A percentile compares a stretch with the other conserved stretches of the same genome.
These are phyloP conservation scores for Toxotes jaculatrix DNA, from an alignment of 2,113 vertebrate species.

Conservation along the genomic window DNA sequence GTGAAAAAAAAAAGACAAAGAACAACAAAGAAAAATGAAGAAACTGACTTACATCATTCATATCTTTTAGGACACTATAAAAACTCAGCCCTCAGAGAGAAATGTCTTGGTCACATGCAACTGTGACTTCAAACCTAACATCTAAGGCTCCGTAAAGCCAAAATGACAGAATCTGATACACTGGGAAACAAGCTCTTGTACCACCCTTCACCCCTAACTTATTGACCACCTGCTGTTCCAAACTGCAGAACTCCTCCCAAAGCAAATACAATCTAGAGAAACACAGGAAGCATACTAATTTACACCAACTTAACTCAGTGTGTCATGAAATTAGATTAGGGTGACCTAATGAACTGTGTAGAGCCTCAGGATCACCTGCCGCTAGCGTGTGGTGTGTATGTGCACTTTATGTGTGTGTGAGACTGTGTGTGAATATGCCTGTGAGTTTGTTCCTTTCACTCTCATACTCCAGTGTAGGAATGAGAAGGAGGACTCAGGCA, in stretches of 20 bases:
- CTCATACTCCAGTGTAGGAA: not conserved
- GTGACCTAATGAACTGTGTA: constrained; percentile 66
- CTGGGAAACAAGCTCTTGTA: constrained; percentile 68
- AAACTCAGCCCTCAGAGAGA: constrained; percentile 13
- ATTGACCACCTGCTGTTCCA: constrained; percentile 76
- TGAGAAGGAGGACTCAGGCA: constrained; percentile 5
- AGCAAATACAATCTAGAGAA: constrained; percentile 61
- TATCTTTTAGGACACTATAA: not conserved
- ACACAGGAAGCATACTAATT: constrained; percentile 69
- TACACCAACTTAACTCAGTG: constrained; percentile 65
- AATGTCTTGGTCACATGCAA: constrained; percentile 19
- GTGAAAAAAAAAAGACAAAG: not conserved
- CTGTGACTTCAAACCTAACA: constrained; percentile 52
- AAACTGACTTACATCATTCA: constrained; percentile 11
- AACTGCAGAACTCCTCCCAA: constrained; percentile 53
- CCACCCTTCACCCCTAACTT: constrained; percentile 60
- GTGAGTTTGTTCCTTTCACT: constrained; percentile 8
- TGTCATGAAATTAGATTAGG: constrained; percentile 77
- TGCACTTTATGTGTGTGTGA: not conserved
- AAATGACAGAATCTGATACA: constrained; percentile 73
- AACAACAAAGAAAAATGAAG: constrained; percentile 4
- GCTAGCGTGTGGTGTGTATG: constrained; percentile 1
- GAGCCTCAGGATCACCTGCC: constrained; percentile 44
- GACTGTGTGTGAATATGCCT: not conserved
- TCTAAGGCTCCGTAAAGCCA: constrained; percentile 30